Conservation (phyloP, 2,888 invertebrate genomes). For the Hipparchia sbordonii region DNA sequence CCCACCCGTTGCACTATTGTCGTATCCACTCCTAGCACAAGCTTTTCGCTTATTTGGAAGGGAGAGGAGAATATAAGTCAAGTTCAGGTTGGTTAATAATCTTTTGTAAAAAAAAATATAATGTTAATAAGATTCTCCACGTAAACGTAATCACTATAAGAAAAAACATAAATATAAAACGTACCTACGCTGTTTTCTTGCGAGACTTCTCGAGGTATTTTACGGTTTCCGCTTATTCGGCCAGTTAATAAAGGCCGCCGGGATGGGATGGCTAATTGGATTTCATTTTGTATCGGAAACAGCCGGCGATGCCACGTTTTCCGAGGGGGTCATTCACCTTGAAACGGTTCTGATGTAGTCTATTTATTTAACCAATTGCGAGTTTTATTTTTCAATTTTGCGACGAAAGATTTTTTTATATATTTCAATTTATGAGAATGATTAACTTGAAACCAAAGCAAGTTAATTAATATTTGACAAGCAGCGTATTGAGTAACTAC, state of each 20-base stretch:
- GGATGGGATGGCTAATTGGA: conserved; percentile 75
- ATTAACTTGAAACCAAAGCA: no score
- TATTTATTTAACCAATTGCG: background rate
- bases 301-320: conserved; percentile 56
- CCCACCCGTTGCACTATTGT: no score
- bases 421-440: background rate
- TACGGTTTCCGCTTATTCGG: conserved; percentile 61
- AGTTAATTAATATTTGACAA: no score
- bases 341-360: conserved; percentile 38
- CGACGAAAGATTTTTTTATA: background rate
- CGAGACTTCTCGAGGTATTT: conserved; percentile 46
- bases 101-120: no score
- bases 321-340: conserved; percentile 60
- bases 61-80: no score
- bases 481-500: no score
- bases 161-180: background rate
- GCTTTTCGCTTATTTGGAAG: no score
- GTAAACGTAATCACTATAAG: background rate
- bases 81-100: no score
- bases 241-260: conserved; percentile 66
- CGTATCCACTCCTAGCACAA: no score
- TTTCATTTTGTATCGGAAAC: conserved; percentile 71
- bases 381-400: background rate
- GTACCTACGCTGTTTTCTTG: background rate
- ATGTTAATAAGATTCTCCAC: no score